Percentiles rank a stretch among this genome's conserved stretches.
These are phyloP conservation scores for Enteromius anoplus DNA, from an alignment of 2,797 vertebrate genomes.

Conservation along the genomic window DNA sequence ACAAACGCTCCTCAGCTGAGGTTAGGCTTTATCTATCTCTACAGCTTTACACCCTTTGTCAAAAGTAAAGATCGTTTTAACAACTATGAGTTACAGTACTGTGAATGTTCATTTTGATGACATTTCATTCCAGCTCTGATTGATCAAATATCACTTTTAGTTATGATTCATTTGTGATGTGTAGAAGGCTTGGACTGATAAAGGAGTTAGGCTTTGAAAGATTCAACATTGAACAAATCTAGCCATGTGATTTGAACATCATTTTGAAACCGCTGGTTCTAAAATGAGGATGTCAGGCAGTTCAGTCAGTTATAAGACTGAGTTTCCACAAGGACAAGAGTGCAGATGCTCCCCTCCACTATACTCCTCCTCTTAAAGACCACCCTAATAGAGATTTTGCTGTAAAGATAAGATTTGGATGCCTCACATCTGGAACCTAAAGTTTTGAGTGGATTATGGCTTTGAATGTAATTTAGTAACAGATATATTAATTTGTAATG, in stretches of 20 bases:
- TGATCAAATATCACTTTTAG: background rate
- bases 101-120: slow-evolving; percentile 15
- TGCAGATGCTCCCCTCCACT: background rate
- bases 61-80: slow-evolving; percentile 11
- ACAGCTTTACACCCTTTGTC: slow-evolving; percentile 39
- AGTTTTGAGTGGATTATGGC: background rate
- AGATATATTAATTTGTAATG: background rate
- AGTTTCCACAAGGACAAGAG: background rate
- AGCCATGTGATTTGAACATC: background rate
- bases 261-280: slow-evolving; percentile 16
- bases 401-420: background rate
- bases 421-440: background rate
- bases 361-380: background rate
- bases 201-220: background rate
- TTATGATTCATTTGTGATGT: slow-evolving; percentile 1
- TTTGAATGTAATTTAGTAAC: background rate
- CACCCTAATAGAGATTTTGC: background rate
- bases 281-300: slow-evolving; percentile 20
- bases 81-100: background rate
- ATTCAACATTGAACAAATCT: slow-evolving; percentile 6
- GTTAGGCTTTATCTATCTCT: slow-evolving; percentile 32
- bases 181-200: background rate
- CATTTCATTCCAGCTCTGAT: background rate
- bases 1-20: slow-evolving; percentile 20
- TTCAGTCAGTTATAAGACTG: background rate